A percentile compares a stretch with the other conserved stretches of the same genome.
phyloP scores from a whole-genome alignment of 1,140 invertebrate species.

The Listronotus bonariensis region DNA sequence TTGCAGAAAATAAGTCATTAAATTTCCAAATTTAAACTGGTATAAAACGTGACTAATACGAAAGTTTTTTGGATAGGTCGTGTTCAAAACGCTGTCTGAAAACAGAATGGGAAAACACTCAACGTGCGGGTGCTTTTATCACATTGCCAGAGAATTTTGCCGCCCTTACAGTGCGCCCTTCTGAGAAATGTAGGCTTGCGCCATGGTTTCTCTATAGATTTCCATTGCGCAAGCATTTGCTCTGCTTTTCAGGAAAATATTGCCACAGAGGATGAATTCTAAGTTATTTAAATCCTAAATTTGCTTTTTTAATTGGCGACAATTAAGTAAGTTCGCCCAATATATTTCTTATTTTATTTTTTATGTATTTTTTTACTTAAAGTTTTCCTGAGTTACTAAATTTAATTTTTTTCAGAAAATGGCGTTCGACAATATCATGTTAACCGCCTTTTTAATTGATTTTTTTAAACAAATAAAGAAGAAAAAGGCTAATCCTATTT shows the following conservation, averaged over 20 bases:
- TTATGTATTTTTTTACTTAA: too few relatives aligned
- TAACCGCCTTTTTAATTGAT: too few relatives aligned
- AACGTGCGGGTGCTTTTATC: conserved; percentile 33
- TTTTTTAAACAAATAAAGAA: too few relatives aligned
- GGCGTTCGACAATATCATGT: too few relatives aligned
- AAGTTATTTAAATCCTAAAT: conserved; percentile 32
- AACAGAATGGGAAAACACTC: conserved; percentile 25
- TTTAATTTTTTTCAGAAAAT: too few relatives aligned
- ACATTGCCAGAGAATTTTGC: conserved; percentile 36
- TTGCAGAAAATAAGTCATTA: neutral
- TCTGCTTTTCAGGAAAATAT: conserved; percentile 30
- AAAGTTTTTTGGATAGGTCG: conserved; percentile 24
- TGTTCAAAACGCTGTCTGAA: conserved; percentile 21
- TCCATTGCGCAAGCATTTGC: conserved; percentile 32
- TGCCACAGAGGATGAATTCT: conserved; percentile 30
- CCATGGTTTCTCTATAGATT: conserved; percentile 26
- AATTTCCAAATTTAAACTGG: neutral
- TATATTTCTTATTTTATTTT: neutral
- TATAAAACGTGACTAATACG: conserved; percentile 14
- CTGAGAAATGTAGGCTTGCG: conserved; percentile 36
- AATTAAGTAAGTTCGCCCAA: conserved; percentile 25
- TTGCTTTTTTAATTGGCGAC: conserved; percentile 29
- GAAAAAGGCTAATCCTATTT: too few relatives aligned
- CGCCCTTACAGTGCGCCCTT: conserved; percentile 33
- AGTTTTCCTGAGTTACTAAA: too few relatives aligned